Conservation (phyloP, 2,888 invertebrate genomes). For the Phlogophora meticulosa region DNA sequence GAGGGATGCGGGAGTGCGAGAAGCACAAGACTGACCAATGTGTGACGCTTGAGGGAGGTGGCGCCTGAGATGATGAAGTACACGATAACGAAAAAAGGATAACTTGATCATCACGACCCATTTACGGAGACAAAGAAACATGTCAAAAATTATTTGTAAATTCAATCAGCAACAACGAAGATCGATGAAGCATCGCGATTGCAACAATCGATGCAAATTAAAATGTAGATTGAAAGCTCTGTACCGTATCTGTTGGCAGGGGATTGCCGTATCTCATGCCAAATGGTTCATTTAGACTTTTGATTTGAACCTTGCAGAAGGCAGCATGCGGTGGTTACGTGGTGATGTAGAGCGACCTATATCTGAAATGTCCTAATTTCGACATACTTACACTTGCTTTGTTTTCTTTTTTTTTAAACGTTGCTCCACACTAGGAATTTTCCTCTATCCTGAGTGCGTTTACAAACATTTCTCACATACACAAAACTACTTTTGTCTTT, state of each 20-base stretch:
- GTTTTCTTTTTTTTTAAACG: too few relatives aligned
- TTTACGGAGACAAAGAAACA: constrained; percentile 3
- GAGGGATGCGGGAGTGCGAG: too few relatives aligned
- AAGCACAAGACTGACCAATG: too few relatives aligned
- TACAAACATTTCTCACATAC: too few relatives aligned
- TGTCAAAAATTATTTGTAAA: constrained; percentile 25
- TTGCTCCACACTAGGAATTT: too few relatives aligned
- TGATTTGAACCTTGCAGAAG: constrained; percentile 43
- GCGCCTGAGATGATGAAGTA: neutral
- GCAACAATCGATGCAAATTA: constrained; percentile 38
- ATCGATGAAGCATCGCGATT: constrained; percentile 49
- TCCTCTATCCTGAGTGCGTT: too few relatives aligned
- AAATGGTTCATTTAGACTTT: constrained; percentile 54
- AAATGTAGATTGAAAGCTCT: constrained; percentile 59
- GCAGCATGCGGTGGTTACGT: constrained; percentile 24
- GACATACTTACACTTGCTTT: constrained; percentile 10
- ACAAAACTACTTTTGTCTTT: too few relatives aligned
- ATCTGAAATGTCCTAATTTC: constrained; percentile 36
- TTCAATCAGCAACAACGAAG: constrained; percentile 23
- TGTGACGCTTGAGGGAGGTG: too few relatives aligned
- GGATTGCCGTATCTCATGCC: constrained; percentile 45
- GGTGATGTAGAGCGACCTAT: constrained; percentile 41
- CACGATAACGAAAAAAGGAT: neutral
- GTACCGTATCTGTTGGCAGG: constrained; percentile 52
- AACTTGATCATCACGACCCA: neutral